Percentiles rank a stretch among this genome's conserved stretches.
These are phyloP conservation scores for Acipenser ruthenus DNA, from an alignment of 2,797 vertebrate species.

Conservation along the genomic window DNA sequence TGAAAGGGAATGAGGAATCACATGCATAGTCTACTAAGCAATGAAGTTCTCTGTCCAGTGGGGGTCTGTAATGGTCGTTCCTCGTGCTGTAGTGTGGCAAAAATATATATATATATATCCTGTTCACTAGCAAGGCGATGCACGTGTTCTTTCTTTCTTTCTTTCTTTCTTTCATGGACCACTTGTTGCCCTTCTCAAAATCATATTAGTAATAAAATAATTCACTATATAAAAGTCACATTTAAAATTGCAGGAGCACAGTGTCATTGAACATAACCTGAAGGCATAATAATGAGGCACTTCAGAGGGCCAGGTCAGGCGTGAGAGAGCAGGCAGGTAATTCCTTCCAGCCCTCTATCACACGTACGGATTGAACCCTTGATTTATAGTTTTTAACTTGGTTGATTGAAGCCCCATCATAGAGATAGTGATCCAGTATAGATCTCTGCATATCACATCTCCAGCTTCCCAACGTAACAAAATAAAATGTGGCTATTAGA, in stretches of 20 bases:
- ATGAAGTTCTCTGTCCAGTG: neutral
- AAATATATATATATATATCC: too few relatives aligned
- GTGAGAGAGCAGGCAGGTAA: too few relatives aligned
- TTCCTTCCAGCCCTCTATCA: too few relatives aligned
- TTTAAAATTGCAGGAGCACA: conserved; percentile 1
- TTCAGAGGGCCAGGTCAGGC: conserved; percentile 37
- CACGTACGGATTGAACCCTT: too few relatives aligned
- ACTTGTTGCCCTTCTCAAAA: neutral
- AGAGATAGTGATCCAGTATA: too few relatives aligned
- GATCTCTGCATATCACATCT: too few relatives aligned
- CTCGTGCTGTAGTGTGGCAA: neutral
- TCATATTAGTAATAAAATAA: neutral
- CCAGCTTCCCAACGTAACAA: too few relatives aligned
- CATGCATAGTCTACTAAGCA: conserved; percentile 8
- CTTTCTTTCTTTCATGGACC: neutral
- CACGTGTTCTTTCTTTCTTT: neutral
- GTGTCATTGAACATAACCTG: conserved; percentile 45
- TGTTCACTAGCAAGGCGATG: too few relatives aligned
- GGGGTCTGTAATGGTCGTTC: neutral
- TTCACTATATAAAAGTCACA: neutral
- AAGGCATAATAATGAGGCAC: conserved; percentile 48
- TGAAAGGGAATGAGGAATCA: conserved; percentile 27
- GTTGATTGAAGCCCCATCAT: too few relatives aligned
- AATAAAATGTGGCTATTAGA: too few relatives aligned
- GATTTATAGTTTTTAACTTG: too few relatives aligned